Evolutionary conservation across 2,888 invertebrate genomes (phyloP).

Genomic region (Thalpophila matura): DNA sequence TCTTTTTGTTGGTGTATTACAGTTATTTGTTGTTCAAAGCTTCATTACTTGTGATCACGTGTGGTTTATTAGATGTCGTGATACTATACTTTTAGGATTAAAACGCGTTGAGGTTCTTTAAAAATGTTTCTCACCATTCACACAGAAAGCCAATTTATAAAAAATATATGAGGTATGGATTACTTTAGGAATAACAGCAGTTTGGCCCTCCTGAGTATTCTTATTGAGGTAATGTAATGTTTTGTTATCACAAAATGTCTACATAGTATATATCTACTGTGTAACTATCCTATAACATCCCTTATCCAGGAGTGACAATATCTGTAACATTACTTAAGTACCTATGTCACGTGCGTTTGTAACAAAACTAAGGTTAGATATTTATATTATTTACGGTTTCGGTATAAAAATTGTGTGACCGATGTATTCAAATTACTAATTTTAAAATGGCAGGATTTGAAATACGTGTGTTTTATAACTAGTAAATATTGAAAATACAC

Average conservation of each 20-base stretch:
- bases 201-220: neutral
- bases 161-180: neutral
- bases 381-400: constrained; percentile 65
- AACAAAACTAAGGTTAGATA: constrained; percentile 62
- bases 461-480: constrained; percentile 37
- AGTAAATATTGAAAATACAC: constrained; percentile 59
- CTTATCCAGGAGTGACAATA: constrained; percentile 9
- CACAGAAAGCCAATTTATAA: neutral
- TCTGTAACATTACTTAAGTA: constrained; percentile 1
- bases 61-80: constrained; percentile 29
- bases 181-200: constrained; percentile 1
- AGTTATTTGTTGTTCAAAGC: constrained; percentile 41
- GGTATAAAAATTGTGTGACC: constrained; percentile 63
- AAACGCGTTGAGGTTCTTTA: neutral
- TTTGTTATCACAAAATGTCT: no score
- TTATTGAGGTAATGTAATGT: neutral
- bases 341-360: constrained; percentile 64
- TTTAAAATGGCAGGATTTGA: constrained; percentile 57
- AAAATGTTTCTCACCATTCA: constrained; percentile 15
- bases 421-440: constrained; percentile 42
- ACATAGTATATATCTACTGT: no score
- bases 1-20: constrained; percentile 49
- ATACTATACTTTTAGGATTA: constrained; percentile 12
- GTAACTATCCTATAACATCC: constrained; percentile 10
- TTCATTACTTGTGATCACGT: constrained; percentile 37